Percentiles rank a stretch among this genome's conserved stretches.
phyloP scores from a whole-genome alignment of 2,888 invertebrate species.

The Nemapogon koenigi region DNA sequence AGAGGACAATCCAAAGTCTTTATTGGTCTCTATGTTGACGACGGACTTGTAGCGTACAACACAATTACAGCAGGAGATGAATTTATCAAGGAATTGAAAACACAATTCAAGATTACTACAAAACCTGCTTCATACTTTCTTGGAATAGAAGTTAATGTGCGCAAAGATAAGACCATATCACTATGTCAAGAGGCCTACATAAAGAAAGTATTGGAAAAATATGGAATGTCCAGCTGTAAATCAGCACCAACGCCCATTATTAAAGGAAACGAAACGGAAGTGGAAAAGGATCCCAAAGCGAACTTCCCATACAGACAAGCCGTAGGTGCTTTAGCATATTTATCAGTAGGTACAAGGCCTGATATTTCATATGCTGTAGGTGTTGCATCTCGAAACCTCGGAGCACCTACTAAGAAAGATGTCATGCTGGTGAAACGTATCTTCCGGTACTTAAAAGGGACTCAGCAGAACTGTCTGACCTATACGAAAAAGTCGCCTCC shows the following conservation, averaged over 20 bases:
- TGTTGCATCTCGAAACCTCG: conserved; percentile 10
- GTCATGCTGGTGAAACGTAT: too few relatives aligned
- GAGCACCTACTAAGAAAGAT: too few relatives aligned
- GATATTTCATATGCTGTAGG: conserved; percentile 12
- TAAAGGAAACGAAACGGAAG: conserved; percentile 11
- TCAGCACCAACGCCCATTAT: background rate
- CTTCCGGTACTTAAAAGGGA: too few relatives aligned
- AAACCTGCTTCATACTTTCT: background rate
- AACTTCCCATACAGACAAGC: conserved; percentile 14
- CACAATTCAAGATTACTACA: background rate
- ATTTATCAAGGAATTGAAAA: too few relatives aligned
- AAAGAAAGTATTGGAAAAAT: background rate
- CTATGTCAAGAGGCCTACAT: background rate
- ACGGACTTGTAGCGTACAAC: conserved; percentile 8
- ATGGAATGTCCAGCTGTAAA: background rate
- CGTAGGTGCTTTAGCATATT: conserved; percentile 13
- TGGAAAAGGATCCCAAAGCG: too few relatives aligned
- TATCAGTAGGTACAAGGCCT: conserved; percentile 11
- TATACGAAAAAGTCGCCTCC: too few relatives aligned
- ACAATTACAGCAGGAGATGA: too few relatives aligned
- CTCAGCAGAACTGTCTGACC: too few relatives aligned
- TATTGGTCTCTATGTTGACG: conserved; percentile 8
- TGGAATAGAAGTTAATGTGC: background rate
- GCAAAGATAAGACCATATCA: background rate
- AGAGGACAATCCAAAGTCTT: conserved; percentile 2